Conservation (phyloP, 2,113 vertebrate species). For the Rhinoptilus africanus region DNA sequence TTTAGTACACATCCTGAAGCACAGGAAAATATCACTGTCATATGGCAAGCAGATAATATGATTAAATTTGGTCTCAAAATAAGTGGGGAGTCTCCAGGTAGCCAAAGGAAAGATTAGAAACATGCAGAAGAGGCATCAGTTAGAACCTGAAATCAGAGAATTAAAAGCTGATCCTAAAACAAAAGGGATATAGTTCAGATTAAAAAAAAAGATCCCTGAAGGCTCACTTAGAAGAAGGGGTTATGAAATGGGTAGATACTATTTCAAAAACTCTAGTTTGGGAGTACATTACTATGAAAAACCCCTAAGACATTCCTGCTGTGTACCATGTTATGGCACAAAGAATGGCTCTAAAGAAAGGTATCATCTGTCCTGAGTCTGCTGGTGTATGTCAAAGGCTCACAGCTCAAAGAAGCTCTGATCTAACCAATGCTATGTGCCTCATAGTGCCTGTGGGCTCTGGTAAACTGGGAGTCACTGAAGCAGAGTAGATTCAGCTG, state of each 20-base stretch:
- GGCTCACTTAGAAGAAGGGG: not conserved
- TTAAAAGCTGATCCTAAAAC: not conserved
- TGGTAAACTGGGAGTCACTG: not conserved
- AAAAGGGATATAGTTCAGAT: not conserved
- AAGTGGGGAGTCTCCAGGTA: not conserved
- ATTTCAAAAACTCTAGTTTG: not conserved
- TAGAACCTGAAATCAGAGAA: not conserved
- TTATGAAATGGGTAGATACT: not conserved
- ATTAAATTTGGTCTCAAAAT: not conserved
- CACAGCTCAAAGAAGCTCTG: not conserved
- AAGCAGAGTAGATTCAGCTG: not conserved
- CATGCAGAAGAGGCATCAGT: not conserved
- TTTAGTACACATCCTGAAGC: not conserved
- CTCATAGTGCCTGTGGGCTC: not conserved
- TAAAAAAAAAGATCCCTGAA: not conserved
- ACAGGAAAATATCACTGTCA: not conserved
- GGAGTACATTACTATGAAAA: not conserved
- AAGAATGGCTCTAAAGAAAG: not conserved
- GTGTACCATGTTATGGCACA: not conserved
- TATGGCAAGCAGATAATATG: not conserved
- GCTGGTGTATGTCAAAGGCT: not conserved
- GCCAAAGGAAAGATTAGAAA: not conserved
- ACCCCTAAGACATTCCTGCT: not conserved
- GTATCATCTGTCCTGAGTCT: not conserved
- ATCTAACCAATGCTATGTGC: not conserved